These are phyloP conservation scores for Rynchops niger DNA, from an alignment of 2,113 vertebrate genomes.

Conservation along the genomic window DNA sequence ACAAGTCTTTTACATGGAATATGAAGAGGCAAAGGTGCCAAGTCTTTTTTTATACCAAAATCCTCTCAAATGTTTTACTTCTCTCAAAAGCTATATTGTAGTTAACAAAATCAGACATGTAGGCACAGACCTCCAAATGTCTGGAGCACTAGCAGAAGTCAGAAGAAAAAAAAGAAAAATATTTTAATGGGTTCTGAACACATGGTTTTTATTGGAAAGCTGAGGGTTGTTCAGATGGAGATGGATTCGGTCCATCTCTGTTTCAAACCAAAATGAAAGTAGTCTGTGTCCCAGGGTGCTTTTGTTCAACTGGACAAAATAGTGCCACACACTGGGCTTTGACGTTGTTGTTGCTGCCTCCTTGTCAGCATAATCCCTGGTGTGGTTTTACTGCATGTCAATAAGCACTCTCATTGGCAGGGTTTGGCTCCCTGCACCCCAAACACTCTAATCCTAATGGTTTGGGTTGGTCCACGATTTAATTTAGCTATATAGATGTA, in stretches of 20 bases:
- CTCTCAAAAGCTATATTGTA: background rate
- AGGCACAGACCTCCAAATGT: background rate
- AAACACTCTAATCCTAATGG: background rate
- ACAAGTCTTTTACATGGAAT: background rate
- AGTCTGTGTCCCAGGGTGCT: background rate
- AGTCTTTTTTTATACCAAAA: background rate
- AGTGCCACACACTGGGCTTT: background rate
- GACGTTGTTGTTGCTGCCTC: background rate
- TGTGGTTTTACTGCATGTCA: background rate
- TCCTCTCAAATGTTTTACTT: background rate
- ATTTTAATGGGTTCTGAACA: background rate
- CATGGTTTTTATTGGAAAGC: background rate
- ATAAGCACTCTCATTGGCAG: accelerated
- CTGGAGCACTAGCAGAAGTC: background rate
- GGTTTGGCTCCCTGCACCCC: background rate
- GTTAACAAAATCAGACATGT: background rate
- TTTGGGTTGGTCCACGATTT: no score
- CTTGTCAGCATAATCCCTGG: background rate
- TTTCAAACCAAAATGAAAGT: background rate
- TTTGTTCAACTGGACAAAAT: background rate
- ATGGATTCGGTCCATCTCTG: background rate
- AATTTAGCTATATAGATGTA: background rate
- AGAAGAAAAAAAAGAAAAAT: background rate
- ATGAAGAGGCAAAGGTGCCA: background rate
- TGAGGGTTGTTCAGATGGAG: background rate